A percentile compares a stretch with the other conserved stretches of the same genome.
Evolutionary conservation across 2,113 vertebrate genomes (phyloP).

Genomic region (Vimba vimba): DNA sequence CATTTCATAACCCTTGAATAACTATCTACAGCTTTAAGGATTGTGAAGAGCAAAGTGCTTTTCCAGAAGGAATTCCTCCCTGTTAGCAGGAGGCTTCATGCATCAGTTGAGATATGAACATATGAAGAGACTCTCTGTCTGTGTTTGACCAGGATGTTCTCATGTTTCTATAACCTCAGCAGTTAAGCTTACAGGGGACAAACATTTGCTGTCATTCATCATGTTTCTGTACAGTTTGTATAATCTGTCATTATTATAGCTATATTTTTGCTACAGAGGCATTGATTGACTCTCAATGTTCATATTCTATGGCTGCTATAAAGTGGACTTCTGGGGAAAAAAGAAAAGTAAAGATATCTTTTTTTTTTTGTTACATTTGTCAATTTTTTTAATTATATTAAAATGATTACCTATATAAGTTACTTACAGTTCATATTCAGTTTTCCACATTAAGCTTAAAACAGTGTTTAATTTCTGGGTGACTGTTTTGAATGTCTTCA

Average conservation of each 20-base stretch:
- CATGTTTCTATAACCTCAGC: conserved; percentile 18
- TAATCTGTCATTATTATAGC: conserved; percentile 37
- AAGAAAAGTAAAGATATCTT: conserved; percentile 11
- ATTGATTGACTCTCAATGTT: conserved; percentile 41
- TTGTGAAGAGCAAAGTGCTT: conserved; percentile 25
- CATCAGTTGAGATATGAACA: conserved; percentile 31
- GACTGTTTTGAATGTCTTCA: conserved; percentile 27
- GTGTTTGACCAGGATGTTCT: conserved; percentile 2
- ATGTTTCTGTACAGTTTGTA: conserved; percentile 55
- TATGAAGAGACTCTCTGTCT: conserved; percentile 28
- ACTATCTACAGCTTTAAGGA: conserved; percentile 38
- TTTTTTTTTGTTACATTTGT: conserved; percentile 50
- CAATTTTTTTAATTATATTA: not conserved
- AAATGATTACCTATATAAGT: not conserved
- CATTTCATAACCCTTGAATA: conserved; percentile 19
- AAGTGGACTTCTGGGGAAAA: conserved; percentile 42
- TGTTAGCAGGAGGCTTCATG: conserved; percentile 17
- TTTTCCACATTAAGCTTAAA: conserved; percentile 23
- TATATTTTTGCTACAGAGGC: conserved; percentile 49
- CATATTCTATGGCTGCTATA: conserved; percentile 71
- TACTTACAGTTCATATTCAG: not conserved
- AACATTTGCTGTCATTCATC: conserved; percentile 37
- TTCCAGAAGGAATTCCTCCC: conserved; percentile 42
- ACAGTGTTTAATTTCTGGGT: conserved; percentile 28
- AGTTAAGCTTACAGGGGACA: conserved; percentile 25